Base-by-base conservation (phyloP, 2,113 vertebrate species). In the Rallus limicola region DNA sequence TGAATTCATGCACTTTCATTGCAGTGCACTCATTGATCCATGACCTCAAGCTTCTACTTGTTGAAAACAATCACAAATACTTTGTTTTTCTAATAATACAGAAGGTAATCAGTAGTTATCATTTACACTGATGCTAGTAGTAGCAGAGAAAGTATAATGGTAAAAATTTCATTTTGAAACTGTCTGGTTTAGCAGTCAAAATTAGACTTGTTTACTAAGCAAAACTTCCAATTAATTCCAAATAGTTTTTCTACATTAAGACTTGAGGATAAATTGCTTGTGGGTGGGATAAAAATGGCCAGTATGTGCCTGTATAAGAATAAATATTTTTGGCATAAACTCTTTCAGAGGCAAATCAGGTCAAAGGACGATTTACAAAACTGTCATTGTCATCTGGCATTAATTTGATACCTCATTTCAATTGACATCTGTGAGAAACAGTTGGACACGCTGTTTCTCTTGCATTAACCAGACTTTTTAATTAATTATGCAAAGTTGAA, bases 341-440 rank as follows among this genome's bases (percentile, higher is more conserved):
- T 82, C 69, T 75, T 92, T 89, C 42, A n/a, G 90, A 86, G 88
- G 84, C 92, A 97, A 93, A 94, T 84, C 72, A 82, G 95, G 96
- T 96, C 97, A 96, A 82, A 80, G 90, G 82, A 93, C 93, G 82
- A 96, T 97, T 97, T 97, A 96, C 72, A 91, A 90, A 96, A 95
- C 90, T 93, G 86, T 90, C 92, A 91, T 65, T 95, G 92, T 96
- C 96, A 95, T 96, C 90, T 96, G 96, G 88, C 91, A 90, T 96
- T 95, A 95, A 97, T 96, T 95, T 96, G 95, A 96, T 93, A 92
- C 52, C 84, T 93, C 95, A 65, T 89, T 97, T 95, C 92, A 94
- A n/a, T 46, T 92, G 93, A 91, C 83, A 95, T 95, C 95, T 97
- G 92, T 68, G 88, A 95, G 95, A 95, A 97, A 92, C 95, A 94